Evolutionary conservation across 2,888 invertebrate species (phyloP).

Genomic region (Phymatocera aterrima): DNA sequence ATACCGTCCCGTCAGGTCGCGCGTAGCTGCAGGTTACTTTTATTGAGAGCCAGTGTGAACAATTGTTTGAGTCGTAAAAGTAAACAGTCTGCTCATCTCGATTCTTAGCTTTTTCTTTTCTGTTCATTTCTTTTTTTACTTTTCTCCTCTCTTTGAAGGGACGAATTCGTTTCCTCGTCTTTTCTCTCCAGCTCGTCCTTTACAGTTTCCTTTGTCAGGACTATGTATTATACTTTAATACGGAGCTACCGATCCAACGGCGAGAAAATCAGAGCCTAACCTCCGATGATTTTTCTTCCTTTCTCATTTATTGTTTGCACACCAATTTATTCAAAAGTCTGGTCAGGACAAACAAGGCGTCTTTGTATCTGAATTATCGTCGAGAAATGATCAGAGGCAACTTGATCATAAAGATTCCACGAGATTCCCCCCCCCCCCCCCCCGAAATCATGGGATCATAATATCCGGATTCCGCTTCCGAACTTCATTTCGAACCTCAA

Average conservation of each 20-base stretch:
- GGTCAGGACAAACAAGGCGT: neutral
- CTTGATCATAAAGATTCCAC: neutral
- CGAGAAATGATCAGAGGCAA: neutral
- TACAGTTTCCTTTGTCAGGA: slow-evolving; percentile 48
- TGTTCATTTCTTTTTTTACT: slow-evolving; percentile 15
- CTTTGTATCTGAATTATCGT: neutral
- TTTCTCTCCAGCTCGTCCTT: slow-evolving; percentile 51
- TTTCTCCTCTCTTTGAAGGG: slow-evolving; percentile 6
- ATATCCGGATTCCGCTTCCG: neutral
- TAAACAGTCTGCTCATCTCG: slow-evolving; percentile 39
- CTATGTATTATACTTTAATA: neutral
- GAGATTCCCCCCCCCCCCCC: too few species aligned
- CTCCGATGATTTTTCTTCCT: neutral
- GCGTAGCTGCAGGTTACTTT: slow-evolving; percentile 26
- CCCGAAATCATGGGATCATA: neutral
- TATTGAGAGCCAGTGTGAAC: slow-evolving; percentile 38
- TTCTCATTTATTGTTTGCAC: neutral
- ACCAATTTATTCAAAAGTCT: neutral
- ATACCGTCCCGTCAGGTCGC: too few species aligned
- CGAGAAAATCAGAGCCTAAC: slow-evolving; percentile 5
- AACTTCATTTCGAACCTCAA: neutral
- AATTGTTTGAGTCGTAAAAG: slow-evolving; percentile 42
- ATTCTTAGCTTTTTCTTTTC: slow-evolving; percentile 15
- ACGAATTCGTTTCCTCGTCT: slow-evolving; percentile 32
- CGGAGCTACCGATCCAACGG: neutral